Percentiles rank a stretch among this genome's conserved stretches.
phyloP scores from a whole-genome alignment of 2,797 vertebrate species.

The Pangasius macronema region DNA sequence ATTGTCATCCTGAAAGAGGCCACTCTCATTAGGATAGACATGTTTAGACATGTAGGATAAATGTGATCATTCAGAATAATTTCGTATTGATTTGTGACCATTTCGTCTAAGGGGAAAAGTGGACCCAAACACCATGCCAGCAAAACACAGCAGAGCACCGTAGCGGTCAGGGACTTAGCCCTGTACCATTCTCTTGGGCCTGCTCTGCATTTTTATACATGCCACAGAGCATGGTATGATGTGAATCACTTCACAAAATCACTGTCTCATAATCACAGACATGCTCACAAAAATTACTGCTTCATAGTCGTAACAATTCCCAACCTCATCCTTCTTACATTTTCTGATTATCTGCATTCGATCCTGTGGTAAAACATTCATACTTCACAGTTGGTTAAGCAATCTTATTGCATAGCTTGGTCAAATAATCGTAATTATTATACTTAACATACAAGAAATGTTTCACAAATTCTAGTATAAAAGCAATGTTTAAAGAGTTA shows the following conservation, averaged over 20 bases:
- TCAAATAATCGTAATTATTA: not conserved
- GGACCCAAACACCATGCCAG: not conserved
- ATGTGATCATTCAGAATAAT: not conserved
- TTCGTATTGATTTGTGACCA: not conserved
- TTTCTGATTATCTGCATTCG: not conserved
- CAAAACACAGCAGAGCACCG: not conserved
- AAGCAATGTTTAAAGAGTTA: not conserved
- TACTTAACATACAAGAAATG: not conserved
- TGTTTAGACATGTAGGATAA: not conserved
- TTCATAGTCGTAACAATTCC: not conserved
- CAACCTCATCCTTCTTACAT: too few species aligned
- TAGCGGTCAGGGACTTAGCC: not conserved
- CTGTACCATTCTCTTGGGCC: not conserved
- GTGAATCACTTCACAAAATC: constrained; percentile 10
- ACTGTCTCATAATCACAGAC: not conserved
- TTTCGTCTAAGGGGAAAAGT: not conserved
- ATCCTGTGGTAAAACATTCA: not conserved
- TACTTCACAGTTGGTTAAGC: not conserved
- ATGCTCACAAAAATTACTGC: not conserved
- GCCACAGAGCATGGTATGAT: not conserved
- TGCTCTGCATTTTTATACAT: not conserved
- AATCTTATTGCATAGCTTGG: not conserved
- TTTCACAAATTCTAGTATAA: not conserved
- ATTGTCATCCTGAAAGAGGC: not conserved
- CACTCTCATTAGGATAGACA: not conserved